phyloP scores from a whole-genome alignment of 1,140 invertebrate genomes.

The Batillaria attramentaria region DNA sequence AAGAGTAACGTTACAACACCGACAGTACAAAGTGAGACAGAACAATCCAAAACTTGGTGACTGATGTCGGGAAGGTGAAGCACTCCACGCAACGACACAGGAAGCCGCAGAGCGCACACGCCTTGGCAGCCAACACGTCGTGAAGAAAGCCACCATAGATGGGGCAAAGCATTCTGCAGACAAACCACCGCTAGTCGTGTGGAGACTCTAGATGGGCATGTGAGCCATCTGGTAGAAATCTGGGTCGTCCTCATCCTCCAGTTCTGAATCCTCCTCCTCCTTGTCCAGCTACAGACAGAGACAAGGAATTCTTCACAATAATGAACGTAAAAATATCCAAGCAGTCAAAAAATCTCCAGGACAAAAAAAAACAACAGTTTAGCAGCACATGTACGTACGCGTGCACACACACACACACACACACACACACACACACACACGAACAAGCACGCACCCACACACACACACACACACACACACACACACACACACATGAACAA shows the following conservation, averaged over 20 bases:
- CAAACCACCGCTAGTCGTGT: too few relatives aligned
- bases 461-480: background rate
- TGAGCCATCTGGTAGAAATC: constrained; percentile 84
- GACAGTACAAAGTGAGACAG: too few relatives aligned
- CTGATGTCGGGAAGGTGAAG: too few relatives aligned
- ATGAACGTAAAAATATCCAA: background rate
- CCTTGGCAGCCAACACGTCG: too few relatives aligned
- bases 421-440: background rate
- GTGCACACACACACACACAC: background rate
- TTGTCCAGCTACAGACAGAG: constrained; percentile 59
- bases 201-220: constrained; percentile 76
- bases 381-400: too few relatives aligned
- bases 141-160: too few relatives aligned
- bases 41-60: too few relatives aligned
- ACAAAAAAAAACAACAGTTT: too few relatives aligned
- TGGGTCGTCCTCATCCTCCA: constrained; percentile 87
- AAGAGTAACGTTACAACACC: too few relatives aligned
- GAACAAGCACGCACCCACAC: background rate
- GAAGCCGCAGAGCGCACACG: too few relatives aligned
- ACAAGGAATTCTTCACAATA: background rate
- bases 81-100: too few relatives aligned
- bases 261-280: constrained; percentile 74
- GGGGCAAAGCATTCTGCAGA: too few relatives aligned
- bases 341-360: background rate
- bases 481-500: background rate